A percentile compares a stretch with the other conserved stretches of the same genome.
Evolutionary conservation across 2,888 invertebrate genomes (phyloP).

Genomic region (Maniola hyperantus): DNA sequence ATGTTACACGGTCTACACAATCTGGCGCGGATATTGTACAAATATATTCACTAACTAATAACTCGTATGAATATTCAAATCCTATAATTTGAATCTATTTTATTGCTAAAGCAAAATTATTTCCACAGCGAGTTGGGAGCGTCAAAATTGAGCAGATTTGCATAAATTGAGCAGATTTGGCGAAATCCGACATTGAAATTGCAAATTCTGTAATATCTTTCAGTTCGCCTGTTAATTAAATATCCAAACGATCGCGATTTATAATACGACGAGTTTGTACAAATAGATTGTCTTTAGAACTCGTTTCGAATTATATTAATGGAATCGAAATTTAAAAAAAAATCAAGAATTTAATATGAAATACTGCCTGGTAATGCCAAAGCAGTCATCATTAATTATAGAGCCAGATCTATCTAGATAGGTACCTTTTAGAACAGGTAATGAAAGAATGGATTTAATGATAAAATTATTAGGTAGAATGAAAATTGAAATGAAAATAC

Average conservation of each 20-base stretch:
- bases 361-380: too few relatives aligned
- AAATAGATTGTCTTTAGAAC: not conserved
- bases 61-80: not conserved
- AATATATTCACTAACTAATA: not conserved
- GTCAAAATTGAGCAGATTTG: constrained; percentile 22
- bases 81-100: not conserved
- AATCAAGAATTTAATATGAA: too few relatives aligned
- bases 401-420: too few relatives aligned
- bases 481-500: too few relatives aligned
- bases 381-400: too few relatives aligned
- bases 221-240: not conserved
- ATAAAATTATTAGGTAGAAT: too few relatives aligned
- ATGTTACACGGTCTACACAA: too few relatives aligned
- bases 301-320: too few relatives aligned
- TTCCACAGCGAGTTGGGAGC: constrained; percentile 1
- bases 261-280: not conserved
- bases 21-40: not conserved
- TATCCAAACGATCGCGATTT: not conserved
- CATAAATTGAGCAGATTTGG: constrained; percentile 23
- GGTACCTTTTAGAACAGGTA: too few relatives aligned
- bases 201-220: constrained; percentile 22
- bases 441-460: too few relatives aligned
- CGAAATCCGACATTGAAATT: constrained; percentile 21
- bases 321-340: too few relatives aligned
- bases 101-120: not conserved